A percentile compares a stretch with the other conserved stretches of the same genome.
phyloP scores from a whole-genome alignment of 2,888 invertebrate species.

The Pseudococcus viburni region DNA sequence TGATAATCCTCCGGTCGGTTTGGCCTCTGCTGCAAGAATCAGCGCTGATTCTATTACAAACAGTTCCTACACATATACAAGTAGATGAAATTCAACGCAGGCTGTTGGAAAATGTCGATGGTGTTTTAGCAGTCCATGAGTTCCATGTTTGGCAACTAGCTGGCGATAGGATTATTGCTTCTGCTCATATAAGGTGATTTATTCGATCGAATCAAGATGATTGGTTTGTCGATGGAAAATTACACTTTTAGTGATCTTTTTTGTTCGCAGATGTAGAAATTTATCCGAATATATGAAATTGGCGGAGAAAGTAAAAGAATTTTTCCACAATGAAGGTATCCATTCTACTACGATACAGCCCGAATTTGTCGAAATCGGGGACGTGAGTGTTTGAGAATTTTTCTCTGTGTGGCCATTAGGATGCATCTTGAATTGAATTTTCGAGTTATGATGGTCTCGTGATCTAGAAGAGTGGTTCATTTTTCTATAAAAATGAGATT shows the following conservation, averaged over 20 bases:
- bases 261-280: constrained; percentile 83
- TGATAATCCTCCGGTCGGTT: constrained; percentile 88
- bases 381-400: constrained; percentile 68
- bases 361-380: constrained; percentile 89
- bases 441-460: no score
- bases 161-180: constrained; percentile 96
- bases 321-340: constrained; percentile 98
- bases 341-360: constrained; percentile 99
- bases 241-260: not conserved
- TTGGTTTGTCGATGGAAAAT: not conserved
- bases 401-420: not conserved
- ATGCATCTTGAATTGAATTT: not conserved
- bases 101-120: constrained; percentile 90
- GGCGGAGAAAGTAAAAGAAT: constrained; percentile 95
- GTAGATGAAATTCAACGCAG: constrained; percentile 92
- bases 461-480: no score
- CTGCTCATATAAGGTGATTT: constrained; percentile 90
- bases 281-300: constrained; percentile 97
- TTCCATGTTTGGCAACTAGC: constrained; percentile 99
- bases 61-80: constrained; percentile 95
- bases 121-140: constrained; percentile 95
- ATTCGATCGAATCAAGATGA: not conserved
- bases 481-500: no score
- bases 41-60: constrained; percentile 94
- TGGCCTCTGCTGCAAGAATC: constrained; percentile 95